These are phyloP conservation scores for Brachionus calyciflorus DNA, from an alignment of 1,140 invertebrate genomes.

Conservation along the genomic window DNA sequence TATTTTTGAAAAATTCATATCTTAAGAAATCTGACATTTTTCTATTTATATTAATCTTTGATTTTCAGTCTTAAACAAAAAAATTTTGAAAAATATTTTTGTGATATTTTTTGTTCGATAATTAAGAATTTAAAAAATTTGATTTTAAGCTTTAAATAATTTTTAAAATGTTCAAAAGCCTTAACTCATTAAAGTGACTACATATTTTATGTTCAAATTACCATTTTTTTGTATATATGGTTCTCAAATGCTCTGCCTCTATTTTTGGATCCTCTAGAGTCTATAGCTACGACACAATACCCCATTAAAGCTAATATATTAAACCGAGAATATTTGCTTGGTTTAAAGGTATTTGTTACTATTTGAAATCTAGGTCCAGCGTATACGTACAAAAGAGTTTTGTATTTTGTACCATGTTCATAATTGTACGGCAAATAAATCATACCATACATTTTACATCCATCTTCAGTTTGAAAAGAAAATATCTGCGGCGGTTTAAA, in stretches of 20 bases:
- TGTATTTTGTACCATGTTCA: conserved; percentile 74
- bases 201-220: too few relatives aligned
- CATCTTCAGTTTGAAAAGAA: conserved; percentile 69
- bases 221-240: conserved; percentile 78
- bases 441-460: conserved; percentile 73
- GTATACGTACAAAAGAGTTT: conserved; percentile 92
- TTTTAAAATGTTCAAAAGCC: too few relatives aligned
- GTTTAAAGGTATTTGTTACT: conserved; percentile 91
- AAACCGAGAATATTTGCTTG: conserved; percentile 73
- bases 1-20: conserved; percentile 32
- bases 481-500: conserved; percentile 69
- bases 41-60: too few relatives aligned
- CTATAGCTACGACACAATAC: conserved; percentile 90
- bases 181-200: too few relatives aligned
- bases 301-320: conserved; percentile 92
- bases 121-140: too few relatives aligned
- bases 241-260: conserved; percentile 86
- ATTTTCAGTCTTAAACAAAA: too few relatives aligned
- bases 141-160: too few relatives aligned
- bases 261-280: conserved; percentile 88
- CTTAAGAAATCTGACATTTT: conserved; percentile 58
- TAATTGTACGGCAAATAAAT: conserved; percentile 82
- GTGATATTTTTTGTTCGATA: too few relatives aligned
- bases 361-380: conserved; percentile 95
- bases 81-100: too few relatives aligned